Percentiles rank a stretch among this genome's conserved stretches.
Conservation (phyloP, 2,113 vertebrate genomes). For the Alectura lathami region DNA sequence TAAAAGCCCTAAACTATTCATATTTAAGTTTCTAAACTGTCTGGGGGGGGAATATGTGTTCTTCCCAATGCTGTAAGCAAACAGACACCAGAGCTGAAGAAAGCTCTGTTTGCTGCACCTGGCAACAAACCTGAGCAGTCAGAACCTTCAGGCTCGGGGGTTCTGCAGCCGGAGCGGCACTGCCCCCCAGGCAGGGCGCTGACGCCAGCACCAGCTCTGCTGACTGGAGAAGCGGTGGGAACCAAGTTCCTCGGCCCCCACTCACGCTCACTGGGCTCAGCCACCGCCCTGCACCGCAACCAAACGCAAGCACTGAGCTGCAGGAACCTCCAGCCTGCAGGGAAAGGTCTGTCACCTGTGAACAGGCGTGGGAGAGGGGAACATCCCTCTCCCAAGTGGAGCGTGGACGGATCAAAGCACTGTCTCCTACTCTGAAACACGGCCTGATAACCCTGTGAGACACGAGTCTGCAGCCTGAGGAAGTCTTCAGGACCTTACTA, state of each 20-base stretch:
- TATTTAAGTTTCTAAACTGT: background rate
- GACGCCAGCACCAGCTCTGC: too few species aligned
- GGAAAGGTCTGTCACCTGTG: background rate
- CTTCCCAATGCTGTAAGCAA: background rate
- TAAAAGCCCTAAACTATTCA: background rate
- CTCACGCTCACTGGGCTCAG: too few species aligned
- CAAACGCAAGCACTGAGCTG: rapidly evolving
- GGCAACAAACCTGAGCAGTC: too few species aligned
- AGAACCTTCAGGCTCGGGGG: too few species aligned
- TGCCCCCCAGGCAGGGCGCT: too few species aligned
- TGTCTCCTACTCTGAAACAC: rapidly evolving
- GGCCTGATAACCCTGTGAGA: background rate
- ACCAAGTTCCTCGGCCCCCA: too few species aligned
- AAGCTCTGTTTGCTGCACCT: too few species aligned
- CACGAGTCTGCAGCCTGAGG: background rate
- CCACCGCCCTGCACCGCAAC: background rate
- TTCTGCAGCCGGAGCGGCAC: too few species aligned
- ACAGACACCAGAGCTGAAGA: too few species aligned
- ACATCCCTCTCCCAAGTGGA: rapidly evolving
- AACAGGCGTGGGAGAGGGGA: background rate
- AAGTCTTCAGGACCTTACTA: background rate
- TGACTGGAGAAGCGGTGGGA: too few species aligned
- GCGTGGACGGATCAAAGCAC: background rate
- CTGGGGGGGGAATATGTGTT: rapidly evolving
- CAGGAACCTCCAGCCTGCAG: background rate